A percentile compares a stretch with the other conserved stretches of the same genome.
Evolutionary conservation across 2,888 invertebrate genomes (phyloP).

Genomic region (Bombyx huttoni): DNA sequence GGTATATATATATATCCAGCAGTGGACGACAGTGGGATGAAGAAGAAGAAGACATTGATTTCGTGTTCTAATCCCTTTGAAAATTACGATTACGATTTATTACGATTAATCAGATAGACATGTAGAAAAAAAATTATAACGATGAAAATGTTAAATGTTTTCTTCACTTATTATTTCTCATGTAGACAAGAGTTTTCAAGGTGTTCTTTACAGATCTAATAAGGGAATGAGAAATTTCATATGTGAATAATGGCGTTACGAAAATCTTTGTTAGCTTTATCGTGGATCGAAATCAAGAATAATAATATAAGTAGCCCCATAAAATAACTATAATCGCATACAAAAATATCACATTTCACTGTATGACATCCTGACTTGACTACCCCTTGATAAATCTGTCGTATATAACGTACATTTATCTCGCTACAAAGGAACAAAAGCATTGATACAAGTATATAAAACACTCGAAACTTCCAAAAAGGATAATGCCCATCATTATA

Average conservation of each 20-base stretch:
- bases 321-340: constrained; percentile 40
- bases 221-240: background rate
- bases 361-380: constrained; percentile 50
- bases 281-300: background rate
- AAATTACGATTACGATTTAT: too few species aligned
- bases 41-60: too few species aligned
- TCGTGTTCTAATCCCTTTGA: too few species aligned
- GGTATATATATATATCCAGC: too few species aligned
- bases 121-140: too few species aligned
- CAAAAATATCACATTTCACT: constrained; percentile 65
- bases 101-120: too few species aligned
- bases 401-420: constrained; percentile 51
- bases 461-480: constrained; percentile 63
- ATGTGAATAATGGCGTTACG: background rate
- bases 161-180: too few species aligned
- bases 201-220: background rate
- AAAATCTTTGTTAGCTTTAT: background rate
- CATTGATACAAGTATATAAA: constrained; percentile 61
- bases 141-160: too few species aligned
- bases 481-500: constrained; percentile 70
- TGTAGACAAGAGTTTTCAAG: too few species aligned
- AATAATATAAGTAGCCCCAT: constrained; percentile 27
- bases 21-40: too few species aligned
- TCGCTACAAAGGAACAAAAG: constrained; percentile 64
- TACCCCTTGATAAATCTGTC: constrained; percentile 44